Percentiles rank a stretch among this genome's conserved stretches.
These are phyloP conservation scores for Phataginus tetradactyla DNA, from an alignment of 2,797 vertebrate species.

Conservation along the genomic window DNA sequence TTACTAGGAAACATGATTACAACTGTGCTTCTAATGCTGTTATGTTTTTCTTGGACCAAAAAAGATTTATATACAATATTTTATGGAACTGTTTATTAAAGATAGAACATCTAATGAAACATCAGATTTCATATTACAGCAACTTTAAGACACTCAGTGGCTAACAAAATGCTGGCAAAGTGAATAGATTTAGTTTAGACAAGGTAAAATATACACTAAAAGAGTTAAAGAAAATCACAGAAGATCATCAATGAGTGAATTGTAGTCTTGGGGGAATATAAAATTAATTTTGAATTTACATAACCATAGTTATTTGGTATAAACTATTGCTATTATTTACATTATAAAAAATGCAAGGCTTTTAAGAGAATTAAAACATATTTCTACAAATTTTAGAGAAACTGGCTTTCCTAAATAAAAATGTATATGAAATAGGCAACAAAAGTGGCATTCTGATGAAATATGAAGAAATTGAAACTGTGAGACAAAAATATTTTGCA, in stretches of 20 bases:
- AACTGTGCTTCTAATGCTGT: background rate
- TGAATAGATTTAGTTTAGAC: background rate
- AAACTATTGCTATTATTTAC: background rate
- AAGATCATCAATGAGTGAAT: background rate
- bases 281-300: background rate
- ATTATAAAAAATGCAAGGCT: background rate
- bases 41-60: background rate
- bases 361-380: background rate
- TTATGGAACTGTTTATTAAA: background rate
- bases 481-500: background rate
- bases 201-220: background rate
- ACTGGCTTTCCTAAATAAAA: background rate
- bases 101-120: background rate
- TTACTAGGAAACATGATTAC: background rate
- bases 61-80: background rate
- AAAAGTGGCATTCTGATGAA: background rate
- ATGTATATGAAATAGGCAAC: background rate
- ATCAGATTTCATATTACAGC: background rate
- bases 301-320: background rate
- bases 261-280: background rate
- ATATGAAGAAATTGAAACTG: background rate
- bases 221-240: background rate
- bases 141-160: background rate
- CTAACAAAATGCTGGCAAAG: background rate
- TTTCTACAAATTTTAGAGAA: conserved; percentile 18